Percentiles rank a stretch among this genome's conserved stretches.
phyloP scores from a whole-genome alignment of 35 echinoderm and acorn worm genomes.

The Acanthaster planci region DNA sequence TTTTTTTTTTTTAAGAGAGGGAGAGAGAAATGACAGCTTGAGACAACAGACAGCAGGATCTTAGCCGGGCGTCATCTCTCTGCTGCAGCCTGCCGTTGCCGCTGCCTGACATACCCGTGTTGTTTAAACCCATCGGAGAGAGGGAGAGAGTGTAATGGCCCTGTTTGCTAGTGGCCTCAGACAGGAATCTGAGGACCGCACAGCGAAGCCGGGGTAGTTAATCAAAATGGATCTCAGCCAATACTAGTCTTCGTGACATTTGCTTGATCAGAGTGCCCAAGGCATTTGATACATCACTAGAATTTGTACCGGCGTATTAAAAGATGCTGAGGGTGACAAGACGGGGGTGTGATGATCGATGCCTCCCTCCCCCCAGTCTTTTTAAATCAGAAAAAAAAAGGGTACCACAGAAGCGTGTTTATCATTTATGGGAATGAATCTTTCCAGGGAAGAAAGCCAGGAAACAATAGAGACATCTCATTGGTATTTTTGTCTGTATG shows the following conservation, averaged over 20 bases:
- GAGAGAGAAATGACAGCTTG: not conserved
- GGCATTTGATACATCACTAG: not conserved
- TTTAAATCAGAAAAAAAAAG: not conserved
- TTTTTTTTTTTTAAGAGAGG: too few relatives aligned
- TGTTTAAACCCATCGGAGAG: too few relatives aligned
- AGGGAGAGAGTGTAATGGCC: slow-evolving; percentile 6
- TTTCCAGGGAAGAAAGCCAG: too few relatives aligned
- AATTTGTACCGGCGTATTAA: not conserved
- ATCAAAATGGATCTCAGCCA: slow-evolving; percentile 19
- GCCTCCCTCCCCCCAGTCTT: not conserved
- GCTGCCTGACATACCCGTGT: too few relatives aligned
- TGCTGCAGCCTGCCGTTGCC: too few relatives aligned
- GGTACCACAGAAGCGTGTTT: too few relatives aligned
- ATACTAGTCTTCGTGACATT: not conserved
- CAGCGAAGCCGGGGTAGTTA: not conserved
- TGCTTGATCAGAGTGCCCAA: slow-evolving; percentile 2
- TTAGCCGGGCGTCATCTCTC: not conserved
- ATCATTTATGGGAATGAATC: too few relatives aligned
- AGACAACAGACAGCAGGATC: not conserved
- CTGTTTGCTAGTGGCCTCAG: not conserved
- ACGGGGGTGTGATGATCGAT: not conserved
- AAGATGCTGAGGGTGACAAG: not conserved
- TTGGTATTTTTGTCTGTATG: too few relatives aligned
- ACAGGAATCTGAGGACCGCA: not conserved
- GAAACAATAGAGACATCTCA: too few relatives aligned